A percentile compares a stretch with the other conserved stretches of the same genome.
These are phyloP conservation scores for Noctuana brunneofusca DNA, from an alignment of 2,888 invertebrate genomes.

Conservation along the genomic window DNA sequence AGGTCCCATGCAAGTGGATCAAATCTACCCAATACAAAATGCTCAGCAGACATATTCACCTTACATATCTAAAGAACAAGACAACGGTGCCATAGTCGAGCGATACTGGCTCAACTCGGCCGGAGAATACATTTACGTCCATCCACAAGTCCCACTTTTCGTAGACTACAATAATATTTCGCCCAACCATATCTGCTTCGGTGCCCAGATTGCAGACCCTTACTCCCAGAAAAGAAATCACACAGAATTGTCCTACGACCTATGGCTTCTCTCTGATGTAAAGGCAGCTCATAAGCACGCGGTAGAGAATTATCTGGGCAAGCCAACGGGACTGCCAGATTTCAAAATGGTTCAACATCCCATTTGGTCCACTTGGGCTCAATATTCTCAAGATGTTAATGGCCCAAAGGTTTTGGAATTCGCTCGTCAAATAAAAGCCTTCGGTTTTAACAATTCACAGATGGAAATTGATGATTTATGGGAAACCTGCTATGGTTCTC, in stretches of 20 bases:
- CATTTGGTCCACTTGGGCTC: slow-evolving; percentile 95
- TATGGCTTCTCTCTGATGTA: slow-evolving; percentile 83
- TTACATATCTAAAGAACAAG: slow-evolving; percentile 78
- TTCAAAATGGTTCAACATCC: slow-evolving; percentile 88
- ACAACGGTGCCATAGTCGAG: slow-evolving; percentile 84
- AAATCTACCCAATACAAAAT: slow-evolving; percentile 84
- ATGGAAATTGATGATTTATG: slow-evolving; percentile 94
- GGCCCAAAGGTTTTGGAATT: slow-evolving; percentile 84
- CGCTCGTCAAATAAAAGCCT: slow-evolving; percentile 84
- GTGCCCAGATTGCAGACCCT: slow-evolving; percentile 79
- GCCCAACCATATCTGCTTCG: slow-evolving; percentile 81
- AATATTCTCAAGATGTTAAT: slow-evolving; percentile 85
- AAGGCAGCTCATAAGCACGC: slow-evolving; percentile 85
- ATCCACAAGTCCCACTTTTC: slow-evolving; percentile 86
- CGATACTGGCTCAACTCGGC: slow-evolving; percentile 88
- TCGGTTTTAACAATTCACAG: slow-evolving; percentile 88
- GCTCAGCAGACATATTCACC: slow-evolving; percentile 76
- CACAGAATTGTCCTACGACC: slow-evolving; percentile 80
- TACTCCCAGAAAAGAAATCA: slow-evolving; percentile 70
- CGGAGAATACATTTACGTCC: slow-evolving; percentile 86
- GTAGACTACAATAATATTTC: slow-evolving; percentile 85
- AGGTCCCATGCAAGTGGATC: slow-evolving; percentile 84
- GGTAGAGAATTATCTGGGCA: slow-evolving; percentile 83
- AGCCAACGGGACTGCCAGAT: slow-evolving; percentile 85
- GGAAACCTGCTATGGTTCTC: slow-evolving; percentile 93